Evolutionary conservation across 2,113 vertebrate genomes (phyloP).

Genomic region (Bungarus multicinctus): DNA sequence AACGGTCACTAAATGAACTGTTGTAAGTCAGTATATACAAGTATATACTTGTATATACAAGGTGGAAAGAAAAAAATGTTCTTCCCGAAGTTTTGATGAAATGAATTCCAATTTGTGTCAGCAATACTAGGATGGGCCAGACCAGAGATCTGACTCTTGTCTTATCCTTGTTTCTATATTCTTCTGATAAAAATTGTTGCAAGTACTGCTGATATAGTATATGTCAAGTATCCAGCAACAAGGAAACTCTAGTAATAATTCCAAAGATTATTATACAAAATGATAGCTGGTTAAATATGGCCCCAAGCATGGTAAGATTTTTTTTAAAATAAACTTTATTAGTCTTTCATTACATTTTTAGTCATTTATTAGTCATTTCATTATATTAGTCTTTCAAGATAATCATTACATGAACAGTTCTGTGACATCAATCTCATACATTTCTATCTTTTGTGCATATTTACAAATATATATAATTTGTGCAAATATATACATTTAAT

Average conservation of each 20-base stretch:
- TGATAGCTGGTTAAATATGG: not conserved
- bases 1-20: too few species aligned
- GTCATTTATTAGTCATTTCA: too few species aligned
- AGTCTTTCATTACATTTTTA: too few species aligned
- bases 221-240: not conserved
- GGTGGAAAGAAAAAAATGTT: not conserved
- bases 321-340: too few species aligned
- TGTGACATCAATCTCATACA: too few species aligned
- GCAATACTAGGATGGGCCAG: not conserved
- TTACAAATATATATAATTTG: too few species aligned
- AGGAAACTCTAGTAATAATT: not conserved
- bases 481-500: too few species aligned
- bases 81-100: not conserved
- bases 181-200: not conserved
- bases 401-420: too few species aligned
- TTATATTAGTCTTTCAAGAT: too few species aligned
- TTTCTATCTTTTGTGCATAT: too few species aligned
- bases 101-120: not conserved
- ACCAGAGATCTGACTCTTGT: not conserved
- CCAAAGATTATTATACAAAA: not conserved
- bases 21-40: too few species aligned
- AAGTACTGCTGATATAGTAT: not conserved
- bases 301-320: not conserved
- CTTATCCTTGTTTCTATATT: not conserved
- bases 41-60: too few species aligned